Percentiles rank a stretch among this genome's conserved stretches.
These are phyloP conservation scores for Hartigia nigra DNA, from an alignment of 2,888 invertebrate genomes.

Conservation along the genomic window DNA sequence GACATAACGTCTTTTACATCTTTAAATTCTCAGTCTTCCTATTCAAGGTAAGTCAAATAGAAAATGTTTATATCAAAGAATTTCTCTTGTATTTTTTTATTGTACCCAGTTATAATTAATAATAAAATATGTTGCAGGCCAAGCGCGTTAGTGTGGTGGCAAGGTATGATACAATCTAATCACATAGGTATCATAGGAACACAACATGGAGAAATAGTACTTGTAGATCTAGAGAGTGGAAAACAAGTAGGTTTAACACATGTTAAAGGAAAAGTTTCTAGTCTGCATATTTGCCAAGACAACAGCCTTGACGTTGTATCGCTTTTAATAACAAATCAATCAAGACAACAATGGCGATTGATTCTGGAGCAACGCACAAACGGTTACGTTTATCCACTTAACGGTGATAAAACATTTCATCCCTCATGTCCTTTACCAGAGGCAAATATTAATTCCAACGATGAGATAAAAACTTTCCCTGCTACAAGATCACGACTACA, in stretches of 20 bases:
- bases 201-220: slow-evolving; percentile 71
- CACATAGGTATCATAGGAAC: slow-evolving; percentile 64
- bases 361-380: slow-evolving; percentile 82
- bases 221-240: slow-evolving; percentile 79
- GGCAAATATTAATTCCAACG: slow-evolving; percentile 46
- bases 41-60: slow-evolving; percentile 47
- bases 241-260: slow-evolving; percentile 75
- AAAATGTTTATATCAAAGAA: neutral
- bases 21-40: slow-evolving; percentile 54
- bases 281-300: slow-evolving; percentile 78
- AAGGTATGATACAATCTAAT: slow-evolving; percentile 52
- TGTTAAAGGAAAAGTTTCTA: slow-evolving; percentile 73
- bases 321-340: slow-evolving; percentile 77
- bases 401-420: slow-evolving; percentile 34
- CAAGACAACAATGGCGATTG: slow-evolving; percentile 84
- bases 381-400: slow-evolving; percentile 77
- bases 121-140: slow-evolving; percentile 44
- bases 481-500: slow-evolving; percentile 70
- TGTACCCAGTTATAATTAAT: neutral
- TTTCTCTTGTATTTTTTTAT: slow-evolving; percentile 10
- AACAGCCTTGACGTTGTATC: slow-evolving; percentile 73
- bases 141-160: slow-evolving; percentile 64
- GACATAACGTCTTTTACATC: slow-evolving; percentile 70
- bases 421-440: slow-evolving; percentile 33
- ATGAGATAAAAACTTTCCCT: slow-evolving; percentile 59